phyloP scores from a whole-genome alignment of 2,888 invertebrate genomes.

The Antheraea assamensis region DNA sequence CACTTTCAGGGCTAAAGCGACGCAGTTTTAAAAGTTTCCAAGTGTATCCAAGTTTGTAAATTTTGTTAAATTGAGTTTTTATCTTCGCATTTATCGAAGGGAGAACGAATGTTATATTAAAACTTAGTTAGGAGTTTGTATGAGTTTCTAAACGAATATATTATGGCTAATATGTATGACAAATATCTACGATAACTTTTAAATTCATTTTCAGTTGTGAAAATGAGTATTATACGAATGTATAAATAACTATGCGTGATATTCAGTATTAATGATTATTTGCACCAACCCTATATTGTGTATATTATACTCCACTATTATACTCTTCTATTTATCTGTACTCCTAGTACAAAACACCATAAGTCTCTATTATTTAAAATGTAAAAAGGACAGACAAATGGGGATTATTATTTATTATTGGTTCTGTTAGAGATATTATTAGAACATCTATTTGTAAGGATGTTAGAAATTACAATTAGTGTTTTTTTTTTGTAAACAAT shows the following conservation, averaged over 20 bases:
- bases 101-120: conserved; percentile 20
- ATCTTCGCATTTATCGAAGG: conserved; percentile 21
- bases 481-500: too few relatives aligned
- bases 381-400: too few relatives aligned
- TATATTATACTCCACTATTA: neutral
- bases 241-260: neutral
- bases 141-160: neutral
- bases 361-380: conserved; percentile 37
- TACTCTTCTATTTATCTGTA: conserved; percentile 57
- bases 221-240: neutral
- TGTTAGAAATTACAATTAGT: too few relatives aligned
- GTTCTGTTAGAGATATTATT: too few relatives aligned
- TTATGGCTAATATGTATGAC: neutral
- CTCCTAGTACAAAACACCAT: conserved; percentile 66
- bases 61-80: conserved; percentile 23
- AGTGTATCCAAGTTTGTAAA: conserved; percentile 20
- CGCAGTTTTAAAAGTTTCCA: conserved; percentile 20
- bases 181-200: neutral
- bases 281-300: too few relatives aligned
- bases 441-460: too few relatives aligned
- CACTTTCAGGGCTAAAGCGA: conserved; percentile 33
- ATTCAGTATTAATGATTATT: neutral
- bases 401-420: too few relatives aligned
- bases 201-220: neutral
- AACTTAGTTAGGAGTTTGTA: conserved; percentile 21